These are phyloP conservation scores for Monopis laevigella DNA, from an alignment of 2,888 invertebrate species.

Conservation along the genomic window DNA sequence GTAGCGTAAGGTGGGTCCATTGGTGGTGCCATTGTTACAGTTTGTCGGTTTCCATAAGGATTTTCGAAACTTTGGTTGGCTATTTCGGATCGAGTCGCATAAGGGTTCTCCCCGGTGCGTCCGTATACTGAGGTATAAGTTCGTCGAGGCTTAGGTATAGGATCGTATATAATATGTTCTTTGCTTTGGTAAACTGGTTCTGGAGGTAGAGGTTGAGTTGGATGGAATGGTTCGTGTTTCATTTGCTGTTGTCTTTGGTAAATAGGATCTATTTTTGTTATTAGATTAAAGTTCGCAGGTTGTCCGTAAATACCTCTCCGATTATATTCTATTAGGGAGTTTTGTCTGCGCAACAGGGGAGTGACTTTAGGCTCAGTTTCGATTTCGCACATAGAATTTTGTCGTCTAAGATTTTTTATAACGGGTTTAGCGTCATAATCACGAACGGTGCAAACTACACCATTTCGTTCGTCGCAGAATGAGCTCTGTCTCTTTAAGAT, in stretches of 20 bases:
- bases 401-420: slow-evolving; percentile 44
- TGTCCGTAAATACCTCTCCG: slow-evolving; percentile 57
- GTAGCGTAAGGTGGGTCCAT: slow-evolving; percentile 40
- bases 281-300: slow-evolving; percentile 59
- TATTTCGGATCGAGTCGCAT: slow-evolving; percentile 48
- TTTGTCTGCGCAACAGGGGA: slow-evolving; percentile 60
- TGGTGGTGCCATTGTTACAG: slow-evolving; percentile 46
- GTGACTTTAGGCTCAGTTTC: slow-evolving; percentile 66
- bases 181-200: slow-evolving; percentile 63
- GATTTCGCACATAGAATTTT: slow-evolving; percentile 63
- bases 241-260: slow-evolving; percentile 63
- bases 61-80: slow-evolving; percentile 53
- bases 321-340: slow-evolving; percentile 62
- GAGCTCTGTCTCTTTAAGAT: slow-evolving; percentile 61
- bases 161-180: slow-evolving; percentile 57
- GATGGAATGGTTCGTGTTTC: slow-evolving; percentile 60
- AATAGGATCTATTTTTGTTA: slow-evolving; percentile 65
- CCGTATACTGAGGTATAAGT: slow-evolving; percentile 53
- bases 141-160: slow-evolving; percentile 60
- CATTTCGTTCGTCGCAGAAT: slow-evolving; percentile 57
- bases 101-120: slow-evolving; percentile 54
- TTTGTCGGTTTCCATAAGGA: slow-evolving; percentile 50
- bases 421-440: slow-evolving; percentile 57
- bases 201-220: slow-evolving; percentile 60
- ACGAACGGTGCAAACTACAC: slow-evolving; percentile 52